phyloP scores from a whole-genome alignment of 1,140 invertebrate genomes.

The Tribolium madens region DNA sequence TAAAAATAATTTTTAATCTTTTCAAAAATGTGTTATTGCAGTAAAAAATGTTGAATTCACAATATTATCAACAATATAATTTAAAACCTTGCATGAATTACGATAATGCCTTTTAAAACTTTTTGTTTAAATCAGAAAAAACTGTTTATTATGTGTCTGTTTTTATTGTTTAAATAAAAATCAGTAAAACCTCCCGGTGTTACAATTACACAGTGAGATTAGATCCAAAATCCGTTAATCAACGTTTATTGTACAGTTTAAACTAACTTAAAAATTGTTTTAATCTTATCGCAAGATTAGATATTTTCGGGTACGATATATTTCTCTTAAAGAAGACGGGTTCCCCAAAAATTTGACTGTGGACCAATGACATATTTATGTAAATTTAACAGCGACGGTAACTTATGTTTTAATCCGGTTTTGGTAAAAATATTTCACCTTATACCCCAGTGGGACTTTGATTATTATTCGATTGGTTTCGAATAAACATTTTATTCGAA shows the following conservation, averaged over 20 bases:
- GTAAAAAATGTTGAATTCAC: slow-evolving; percentile 5
- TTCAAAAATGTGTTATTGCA: background rate
- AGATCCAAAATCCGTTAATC: slow-evolving; percentile 27
- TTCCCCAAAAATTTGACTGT: slow-evolving; percentile 17
- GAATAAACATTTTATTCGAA: slow-evolving; percentile 30
- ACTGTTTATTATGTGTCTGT: slow-evolving; percentile 19
- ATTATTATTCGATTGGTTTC: slow-evolving; percentile 29
- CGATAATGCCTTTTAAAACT: background rate
- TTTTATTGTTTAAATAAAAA: slow-evolving; percentile 33
- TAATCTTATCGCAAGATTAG: slow-evolving; percentile 35
- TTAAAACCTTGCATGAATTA: background rate
- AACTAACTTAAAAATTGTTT: slow-evolving; percentile 36
- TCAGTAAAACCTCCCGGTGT: slow-evolving; percentile 30
- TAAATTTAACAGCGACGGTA: slow-evolving; percentile 7
- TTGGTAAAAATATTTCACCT: slow-evolving; percentile 19
- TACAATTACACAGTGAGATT: slow-evolving; percentile 30
- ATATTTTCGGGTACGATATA: background rate
- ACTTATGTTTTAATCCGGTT: slow-evolving; percentile 28
- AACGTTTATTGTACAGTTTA: slow-evolving; percentile 5
- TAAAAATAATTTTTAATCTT: slow-evolving; percentile 10
- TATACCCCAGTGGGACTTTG: background rate
- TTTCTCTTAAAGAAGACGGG: background rate
- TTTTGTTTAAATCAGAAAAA: slow-evolving; percentile 6
- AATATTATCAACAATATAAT: background rate
- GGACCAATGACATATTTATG: slow-evolving; percentile 32